Evolutionary conservation across 2,113 vertebrate genomes (phyloP), one percentile per base, ranked within the genome.

Genomic region (Erpornis zantholeuca): DNA sequence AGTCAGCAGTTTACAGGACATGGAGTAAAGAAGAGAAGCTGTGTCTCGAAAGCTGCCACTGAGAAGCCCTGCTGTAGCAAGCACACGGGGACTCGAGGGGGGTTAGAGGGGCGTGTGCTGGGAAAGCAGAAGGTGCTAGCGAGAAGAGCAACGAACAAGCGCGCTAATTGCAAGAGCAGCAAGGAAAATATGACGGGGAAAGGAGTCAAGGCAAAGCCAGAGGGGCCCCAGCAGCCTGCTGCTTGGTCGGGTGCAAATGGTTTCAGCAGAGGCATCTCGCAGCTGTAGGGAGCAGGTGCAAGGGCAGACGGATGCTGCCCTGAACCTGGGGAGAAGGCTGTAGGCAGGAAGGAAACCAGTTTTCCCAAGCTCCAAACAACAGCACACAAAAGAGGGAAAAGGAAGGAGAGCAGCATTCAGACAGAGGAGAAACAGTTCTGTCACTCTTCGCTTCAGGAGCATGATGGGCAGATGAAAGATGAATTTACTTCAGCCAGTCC

Each of bases 211-310:
- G 96, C 95, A 86, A 92, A 52, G 92, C 91, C 71, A 82, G 95
- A 97, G 94, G 96, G 97, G 97, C 97, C 97, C 94, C 90, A 33
- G 97, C 97, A 96, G 97, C 94, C 76, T 83, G 97, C 96, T 94
- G 91, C 95, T 98, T 96, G 95, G 96, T 96, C 81, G 93, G 96
- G 97, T 97, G 97, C 91, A 91, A 97, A 97, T 97, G 96, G 94
- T 94, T 98, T 98, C 96, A 97, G 96, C 97, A 97, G 98, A 97
- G 92, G 96, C 96, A 89, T 89, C 94, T 97, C 42, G 7, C 98
- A 98, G 98, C 97, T 98, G 98, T 81, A 98, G 88, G 86, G 87
- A 98, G 97, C 98, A 98, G 98, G 98, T 98, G 98, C 94, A 93
- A 61, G 91, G 96, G 94, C 96, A 96, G 97, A 97, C 96, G 88